phyloP scores from a whole-genome alignment of 2,888 invertebrate species.

The Mechanitis mazaeus region DNA sequence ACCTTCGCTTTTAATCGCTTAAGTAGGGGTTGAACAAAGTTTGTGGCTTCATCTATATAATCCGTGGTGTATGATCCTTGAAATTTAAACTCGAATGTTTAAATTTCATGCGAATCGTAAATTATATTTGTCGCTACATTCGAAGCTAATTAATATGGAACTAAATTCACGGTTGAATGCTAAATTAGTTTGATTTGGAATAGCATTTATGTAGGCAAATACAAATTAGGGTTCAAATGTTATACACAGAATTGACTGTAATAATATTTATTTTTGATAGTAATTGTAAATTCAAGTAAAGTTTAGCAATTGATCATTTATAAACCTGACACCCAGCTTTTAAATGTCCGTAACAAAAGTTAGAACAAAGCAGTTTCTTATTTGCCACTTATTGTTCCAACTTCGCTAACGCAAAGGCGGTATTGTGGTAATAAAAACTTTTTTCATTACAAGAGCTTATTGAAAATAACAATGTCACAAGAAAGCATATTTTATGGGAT shows the following conservation, averaged over 20 bases:
- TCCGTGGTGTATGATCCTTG: neutral
- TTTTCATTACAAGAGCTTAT: slow-evolving; percentile 71
- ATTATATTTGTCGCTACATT: slow-evolving; percentile 11
- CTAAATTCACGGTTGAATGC: slow-evolving; percentile 3
- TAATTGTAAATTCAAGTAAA: neutral
- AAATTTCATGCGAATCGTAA: neutral
- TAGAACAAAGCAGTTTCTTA: slow-evolving; percentile 36
- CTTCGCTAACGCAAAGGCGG: slow-evolving; percentile 38
- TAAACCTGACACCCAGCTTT: slow-evolving; percentile 14
- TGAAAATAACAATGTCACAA: slow-evolving; percentile 66
- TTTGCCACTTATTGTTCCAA: slow-evolving; percentile 39
- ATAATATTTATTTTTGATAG: neutral
- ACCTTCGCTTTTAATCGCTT: slow-evolving; percentile 20
- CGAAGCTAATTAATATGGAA: slow-evolving; percentile 4
- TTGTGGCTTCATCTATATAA: slow-evolving; percentile 5
- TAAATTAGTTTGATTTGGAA: slow-evolving; percentile 12
- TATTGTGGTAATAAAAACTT: slow-evolving; percentile 69
- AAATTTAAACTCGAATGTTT: neutral
- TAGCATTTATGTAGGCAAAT: neutral
- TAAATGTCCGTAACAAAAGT: slow-evolving; percentile 34
- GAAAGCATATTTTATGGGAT: slow-evolving; percentile 31
- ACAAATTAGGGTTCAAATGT: no score
- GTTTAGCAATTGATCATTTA: slow-evolving; percentile 6
- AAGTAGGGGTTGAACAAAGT: slow-evolving; percentile 14
- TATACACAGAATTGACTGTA: no score